Percentiles rank a stretch among this genome's conserved stretches.
phyloP scores from a whole-genome alignment of 2,888 invertebrate genomes.

The Silvanus unidentatus region DNA sequence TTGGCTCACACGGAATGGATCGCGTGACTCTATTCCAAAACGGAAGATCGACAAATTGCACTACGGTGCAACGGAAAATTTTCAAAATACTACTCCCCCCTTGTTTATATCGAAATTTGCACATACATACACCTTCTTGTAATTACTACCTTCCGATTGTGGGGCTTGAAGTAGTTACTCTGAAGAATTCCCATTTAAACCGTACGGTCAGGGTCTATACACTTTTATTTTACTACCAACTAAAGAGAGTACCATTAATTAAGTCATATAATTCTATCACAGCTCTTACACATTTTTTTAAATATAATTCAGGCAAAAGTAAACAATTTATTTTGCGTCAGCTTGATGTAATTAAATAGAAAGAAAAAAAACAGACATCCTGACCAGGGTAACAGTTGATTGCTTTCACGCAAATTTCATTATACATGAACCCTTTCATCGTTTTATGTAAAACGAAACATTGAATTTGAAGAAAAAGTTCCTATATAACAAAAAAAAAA shows the following conservation, averaged over 20 bases:
- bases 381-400: constrained; percentile 24
- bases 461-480: too few species aligned
- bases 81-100: background rate
- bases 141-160: too few species aligned
- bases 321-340: constrained; percentile 17
- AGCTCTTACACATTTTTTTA: constrained; percentile 42
- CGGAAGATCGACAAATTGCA: constrained; percentile 19
- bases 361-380: constrained; percentile 16
- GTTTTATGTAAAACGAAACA: constrained; percentile 2
- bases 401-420: constrained; percentile 20
- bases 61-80: constrained; percentile 7
- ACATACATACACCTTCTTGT: too few species aligned
- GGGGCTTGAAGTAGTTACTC: too few species aligned
- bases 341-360: constrained; percentile 7
- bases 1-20: constrained; percentile 19
- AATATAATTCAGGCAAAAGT: constrained; percentile 38
- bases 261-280: constrained; percentile 44
- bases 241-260: constrained; percentile 28
- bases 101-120: too few species aligned
- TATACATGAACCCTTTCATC: constrained; percentile 12
- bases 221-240: too few species aligned
- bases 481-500: too few species aligned
- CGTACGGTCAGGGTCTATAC: too few species aligned
- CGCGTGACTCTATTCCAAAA: constrained; percentile 1
- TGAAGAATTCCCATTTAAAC: too few species aligned